Conservation (phyloP, 2,113 vertebrate species). For the Odontesthes bonariensis region DNA sequence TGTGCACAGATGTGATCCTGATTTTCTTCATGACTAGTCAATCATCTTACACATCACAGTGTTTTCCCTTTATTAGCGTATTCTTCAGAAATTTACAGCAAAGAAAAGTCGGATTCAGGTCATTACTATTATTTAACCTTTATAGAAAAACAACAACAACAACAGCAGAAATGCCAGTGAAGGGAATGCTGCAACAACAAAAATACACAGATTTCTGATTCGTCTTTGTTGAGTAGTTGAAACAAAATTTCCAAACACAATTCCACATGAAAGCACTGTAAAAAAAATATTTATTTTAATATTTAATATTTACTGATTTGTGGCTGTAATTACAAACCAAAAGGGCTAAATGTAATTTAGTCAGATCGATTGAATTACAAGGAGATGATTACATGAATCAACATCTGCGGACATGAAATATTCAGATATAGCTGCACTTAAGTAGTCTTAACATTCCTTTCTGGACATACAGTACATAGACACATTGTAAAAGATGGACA, state of each 20-base stretch:
- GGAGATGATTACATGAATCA: not conserved
- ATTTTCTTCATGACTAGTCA: not conserved
- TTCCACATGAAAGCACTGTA: not conserved
- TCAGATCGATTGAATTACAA: not conserved
- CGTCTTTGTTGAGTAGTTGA: not conserved
- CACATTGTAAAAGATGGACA: not conserved
- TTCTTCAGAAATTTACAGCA: not conserved
- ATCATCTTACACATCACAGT: not conserved
- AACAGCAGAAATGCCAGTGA: not conserved
- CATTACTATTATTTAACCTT: not conserved
- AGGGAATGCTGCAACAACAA: not conserved
- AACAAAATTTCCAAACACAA: not conserved
- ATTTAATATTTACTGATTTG: not conserved
- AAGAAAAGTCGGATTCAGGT: not conserved
- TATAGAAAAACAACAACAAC: not conserved
- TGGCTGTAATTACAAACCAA: not conserved
- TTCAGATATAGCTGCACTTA: not conserved
- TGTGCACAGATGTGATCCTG: not conserved
- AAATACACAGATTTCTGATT: not conserved
- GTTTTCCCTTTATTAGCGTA: not conserved
- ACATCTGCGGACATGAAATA: not conserved
- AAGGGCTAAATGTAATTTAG: not conserved
- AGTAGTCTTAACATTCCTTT: constrained; percentile 5
- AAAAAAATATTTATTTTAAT: too few relatives aligned
- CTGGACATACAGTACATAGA: not conserved